A percentile compares a stretch with the other conserved stretches of the same genome.
These are phyloP conservation scores for Hipparchia semele DNA, from an alignment of 2,888 invertebrate genomes.

Conservation along the genomic window DNA sequence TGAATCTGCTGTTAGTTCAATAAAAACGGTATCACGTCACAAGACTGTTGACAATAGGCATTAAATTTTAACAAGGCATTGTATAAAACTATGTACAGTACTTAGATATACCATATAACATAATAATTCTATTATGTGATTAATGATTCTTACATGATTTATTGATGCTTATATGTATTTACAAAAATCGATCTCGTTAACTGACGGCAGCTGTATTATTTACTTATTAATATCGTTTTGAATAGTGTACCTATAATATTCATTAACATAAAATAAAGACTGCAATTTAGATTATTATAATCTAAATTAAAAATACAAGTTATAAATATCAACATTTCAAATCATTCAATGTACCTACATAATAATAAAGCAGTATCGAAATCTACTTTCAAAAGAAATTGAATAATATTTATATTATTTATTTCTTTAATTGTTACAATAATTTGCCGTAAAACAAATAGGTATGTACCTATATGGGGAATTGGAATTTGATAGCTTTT, in stretches of 20 bases:
- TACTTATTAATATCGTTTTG: neutral
- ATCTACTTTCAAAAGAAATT: neutral
- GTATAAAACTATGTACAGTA: slow-evolving; percentile 15
- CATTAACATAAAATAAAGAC: no score
- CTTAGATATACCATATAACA: neutral
- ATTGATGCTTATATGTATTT: neutral
- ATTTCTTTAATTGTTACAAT: neutral
- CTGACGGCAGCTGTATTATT: neutral
- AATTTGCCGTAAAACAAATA: slow-evolving; percentile 22
- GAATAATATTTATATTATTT: neutral
- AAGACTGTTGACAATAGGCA: slow-evolving; percentile 26
- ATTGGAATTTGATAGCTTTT: slow-evolving; percentile 32
- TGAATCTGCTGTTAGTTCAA: neutral
- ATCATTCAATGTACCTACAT: no score
- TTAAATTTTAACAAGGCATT: slow-evolving; percentile 29
- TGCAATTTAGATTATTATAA: no score
- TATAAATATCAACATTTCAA: no score
- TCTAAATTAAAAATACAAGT: no score
- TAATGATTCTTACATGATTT: neutral
- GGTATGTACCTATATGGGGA: neutral
- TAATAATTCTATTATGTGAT: neutral
- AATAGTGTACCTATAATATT: no score
- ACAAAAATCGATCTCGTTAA: neutral
- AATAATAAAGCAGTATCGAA: neutral
- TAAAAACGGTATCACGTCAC: slow-evolving; percentile 16